Evolutionary conservation across 2,113 vertebrate genomes (phyloP).

Genomic region (Muscicapa adusta): DNA sequence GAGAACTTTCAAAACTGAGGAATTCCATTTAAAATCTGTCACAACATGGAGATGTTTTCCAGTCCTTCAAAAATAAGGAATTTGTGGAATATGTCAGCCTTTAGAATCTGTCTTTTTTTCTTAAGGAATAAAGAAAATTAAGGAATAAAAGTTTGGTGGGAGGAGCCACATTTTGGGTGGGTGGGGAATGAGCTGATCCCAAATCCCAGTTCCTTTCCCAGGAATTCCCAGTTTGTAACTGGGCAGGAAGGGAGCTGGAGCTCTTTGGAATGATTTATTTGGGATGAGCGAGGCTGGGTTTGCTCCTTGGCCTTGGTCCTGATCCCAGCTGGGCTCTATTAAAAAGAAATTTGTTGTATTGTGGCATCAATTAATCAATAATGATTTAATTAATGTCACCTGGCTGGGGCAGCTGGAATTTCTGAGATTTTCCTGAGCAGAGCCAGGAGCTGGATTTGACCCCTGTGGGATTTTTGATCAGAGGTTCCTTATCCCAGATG

Average conservation of each 20-base stretch:
- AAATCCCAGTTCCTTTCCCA: rapidly evolving
- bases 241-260: background rate
- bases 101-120: background rate
- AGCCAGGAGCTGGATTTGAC: background rate
- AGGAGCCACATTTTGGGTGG: rapidly evolving
- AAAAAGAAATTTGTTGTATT: too few species aligned
- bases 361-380: background rate
- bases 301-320: background rate
- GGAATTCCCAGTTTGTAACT: background rate
- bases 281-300: background rate
- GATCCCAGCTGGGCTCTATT: background rate
- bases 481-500: background rate
- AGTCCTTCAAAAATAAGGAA: background rate
- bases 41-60: background rate
- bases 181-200: background rate
- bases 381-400: rapidly evolving
- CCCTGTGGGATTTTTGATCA: background rate
- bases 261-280: rapidly evolving
- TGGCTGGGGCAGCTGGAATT: background rate
- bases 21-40: background rate
- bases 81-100: background rate
- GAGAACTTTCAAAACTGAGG: background rate
- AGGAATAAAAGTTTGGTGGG: too few species aligned
- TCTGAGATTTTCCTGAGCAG: background rate
- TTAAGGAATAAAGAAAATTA: too few species aligned